Conservation (phyloP, 2,113 vertebrate genomes). For the Butastur rufipennis region DNA sequence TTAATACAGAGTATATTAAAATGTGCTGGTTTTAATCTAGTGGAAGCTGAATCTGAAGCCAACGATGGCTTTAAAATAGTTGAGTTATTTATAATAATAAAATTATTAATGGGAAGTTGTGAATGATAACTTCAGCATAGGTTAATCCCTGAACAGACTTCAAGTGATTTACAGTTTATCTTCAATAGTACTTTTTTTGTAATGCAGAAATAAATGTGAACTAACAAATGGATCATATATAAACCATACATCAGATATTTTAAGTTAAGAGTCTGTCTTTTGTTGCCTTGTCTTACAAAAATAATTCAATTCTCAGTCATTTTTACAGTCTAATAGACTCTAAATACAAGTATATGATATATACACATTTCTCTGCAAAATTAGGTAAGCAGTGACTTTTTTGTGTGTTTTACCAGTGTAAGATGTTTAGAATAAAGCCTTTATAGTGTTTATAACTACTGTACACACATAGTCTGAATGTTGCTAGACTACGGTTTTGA, state of each 20-base stretch:
- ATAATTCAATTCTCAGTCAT: conserved; percentile 11
- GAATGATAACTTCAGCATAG: conserved; percentile 3
- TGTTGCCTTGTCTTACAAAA: conserved; percentile 14
- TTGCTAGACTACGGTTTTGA: conserved; percentile 34
- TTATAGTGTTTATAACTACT: conserved; percentile 46
- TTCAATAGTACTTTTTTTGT: not conserved
- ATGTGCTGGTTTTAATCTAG: not conserved
- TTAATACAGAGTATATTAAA: not conserved
- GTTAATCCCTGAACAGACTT: not conserved
- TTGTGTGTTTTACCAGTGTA: not conserved
- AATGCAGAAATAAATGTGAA: conserved; percentile 25
- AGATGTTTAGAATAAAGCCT: conserved; percentile 49
- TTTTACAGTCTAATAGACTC: conserved; percentile 12
- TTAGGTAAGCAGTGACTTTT: conserved; percentile 25
- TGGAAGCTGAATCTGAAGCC: not conserved
- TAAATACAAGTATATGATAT: not conserved
- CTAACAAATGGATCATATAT: conserved; percentile 1
- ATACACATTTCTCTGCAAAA: conserved; percentile 9
- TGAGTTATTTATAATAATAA: conserved; percentile 25
- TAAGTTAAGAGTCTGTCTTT: not conserved
- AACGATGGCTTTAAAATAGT: not conserved
- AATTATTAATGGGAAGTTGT: conserved; percentile 6
- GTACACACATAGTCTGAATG: conserved; percentile 24
- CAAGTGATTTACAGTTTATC: conserved; percentile 4
- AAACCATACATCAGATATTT: conserved; percentile 32